Base-by-base conservation (phyloP, 2,888 invertebrate genomes). In the Schizotus pectinicornis region DNA sequence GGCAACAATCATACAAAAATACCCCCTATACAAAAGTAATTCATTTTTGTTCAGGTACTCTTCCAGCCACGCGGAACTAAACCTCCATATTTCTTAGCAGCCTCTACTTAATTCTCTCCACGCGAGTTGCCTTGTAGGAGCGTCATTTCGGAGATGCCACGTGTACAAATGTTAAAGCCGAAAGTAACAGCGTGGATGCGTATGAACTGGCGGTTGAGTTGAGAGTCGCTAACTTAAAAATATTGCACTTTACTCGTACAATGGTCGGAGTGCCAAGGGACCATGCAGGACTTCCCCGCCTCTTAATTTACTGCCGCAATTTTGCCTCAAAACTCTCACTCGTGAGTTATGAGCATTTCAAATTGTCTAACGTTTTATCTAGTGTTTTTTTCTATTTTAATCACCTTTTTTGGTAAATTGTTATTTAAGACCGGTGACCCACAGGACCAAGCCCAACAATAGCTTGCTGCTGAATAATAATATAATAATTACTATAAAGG, bases 241-340 rank as follows among this genome's bases (percentile, higher is more conserved):
- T 57, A 52, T 57, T 51, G 51, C 43, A 49, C 37, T 36, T 49
- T 41, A 38, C 22, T 22, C 22, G 22, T 22, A 22, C 48, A 36
- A 8, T 49, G 49, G 43, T 43, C 39, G 43, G 50, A 45, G 50
- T 47, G 46, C 57, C 39, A 42, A 57, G 51, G 49, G 54, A 58
- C 45, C 47, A 35, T 53, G 38, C 48, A 42, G 32, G 53, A 48
- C 48, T 54, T 37, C 58, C 58, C 45, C 39, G 53, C 45, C 54
- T 41, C 48, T 58, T 58, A 58, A 58, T 58, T 58, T 58, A 58
- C 53, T 58, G 53, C 54, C 38, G 53, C 49, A 58, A 58, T 58
- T 53, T 58, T 54, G 38, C 41, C 8, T 43, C 42, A 41, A 53
- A 58, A 58, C 53, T 37, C 49, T 57, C 48, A 53, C 30, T 46